Evolutionary conservation across 1,140 invertebrate genomes (phyloP).

Genomic region (Bombus polaris): DNA sequence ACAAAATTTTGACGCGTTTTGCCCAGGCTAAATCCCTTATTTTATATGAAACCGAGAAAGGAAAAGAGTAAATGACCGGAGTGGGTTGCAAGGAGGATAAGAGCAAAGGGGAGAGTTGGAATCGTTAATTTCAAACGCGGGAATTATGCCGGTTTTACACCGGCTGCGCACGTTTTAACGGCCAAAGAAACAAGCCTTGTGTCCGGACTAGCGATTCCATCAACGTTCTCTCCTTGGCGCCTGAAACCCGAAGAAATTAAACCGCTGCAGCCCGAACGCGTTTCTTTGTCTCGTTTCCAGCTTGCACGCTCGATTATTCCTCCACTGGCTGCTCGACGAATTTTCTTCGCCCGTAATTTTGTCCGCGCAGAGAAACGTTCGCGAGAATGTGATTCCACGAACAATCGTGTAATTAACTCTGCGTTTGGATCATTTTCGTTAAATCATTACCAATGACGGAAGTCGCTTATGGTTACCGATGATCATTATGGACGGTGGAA

Average conservation of each 20-base stretch:
- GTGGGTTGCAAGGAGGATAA: too few species aligned
- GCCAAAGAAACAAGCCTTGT: conserved; percentile 25
- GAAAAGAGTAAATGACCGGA: too few species aligned
- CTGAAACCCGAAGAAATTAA: background rate
- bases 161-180: background rate
- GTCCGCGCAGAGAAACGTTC: background rate
- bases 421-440: too few species aligned
- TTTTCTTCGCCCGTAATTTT: background rate
- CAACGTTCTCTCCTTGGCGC: conserved; percentile 2
- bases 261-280: background rate
- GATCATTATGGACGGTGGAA: too few species aligned
- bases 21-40: background rate
- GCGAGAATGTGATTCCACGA: background rate
- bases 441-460: too few species aligned
- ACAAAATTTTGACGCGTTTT: conserved; percentile 26
- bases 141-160: conserved; percentile 5
- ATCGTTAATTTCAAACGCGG: conserved; percentile 46
- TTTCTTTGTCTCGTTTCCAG: background rate
- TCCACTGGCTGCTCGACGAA: background rate
- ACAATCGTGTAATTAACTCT: background rate
- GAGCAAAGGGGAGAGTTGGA: background rate
- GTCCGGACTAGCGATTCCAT: conserved; percentile 16
- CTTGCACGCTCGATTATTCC: conserved; percentile 1
- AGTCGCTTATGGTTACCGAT: too few species aligned
- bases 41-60: background rate